Evolutionary conservation across 2,113 vertebrate genomes (phyloP).

Genomic region (Brachyhypopomus occidentalis): DNA sequence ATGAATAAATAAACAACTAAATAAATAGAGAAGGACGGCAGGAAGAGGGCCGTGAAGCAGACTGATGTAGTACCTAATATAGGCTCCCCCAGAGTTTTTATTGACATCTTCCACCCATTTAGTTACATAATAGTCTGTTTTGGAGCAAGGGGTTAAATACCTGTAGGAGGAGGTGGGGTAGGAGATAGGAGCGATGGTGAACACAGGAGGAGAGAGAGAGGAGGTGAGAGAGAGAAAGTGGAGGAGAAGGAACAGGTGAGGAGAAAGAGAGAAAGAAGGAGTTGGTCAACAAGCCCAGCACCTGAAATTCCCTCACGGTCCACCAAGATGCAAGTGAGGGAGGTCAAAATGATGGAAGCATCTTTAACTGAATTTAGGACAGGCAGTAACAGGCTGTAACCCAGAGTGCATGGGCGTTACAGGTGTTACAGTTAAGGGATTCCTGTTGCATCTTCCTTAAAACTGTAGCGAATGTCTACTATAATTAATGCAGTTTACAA

Average conservation of each 20-base stretch:
- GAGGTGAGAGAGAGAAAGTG: slow-evolving; percentile 50
- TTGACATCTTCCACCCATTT: slow-evolving; percentile 99
- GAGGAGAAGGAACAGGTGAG: slow-evolving; percentile 61
- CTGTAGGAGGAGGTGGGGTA: slow-evolving; percentile 82
- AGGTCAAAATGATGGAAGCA: not conserved
- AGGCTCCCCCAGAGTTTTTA: slow-evolving; percentile 99
- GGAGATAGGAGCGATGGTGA: slow-evolving; percentile 77
- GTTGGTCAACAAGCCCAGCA: slow-evolving; percentile 91
- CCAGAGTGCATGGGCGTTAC: not conserved
- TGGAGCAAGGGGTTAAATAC: slow-evolving; percentile 99
- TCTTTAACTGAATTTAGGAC: no score
- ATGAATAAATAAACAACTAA: slow-evolving; percentile 48
- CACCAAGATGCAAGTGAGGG: slow-evolving; percentile 82
- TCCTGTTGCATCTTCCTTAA: no score
- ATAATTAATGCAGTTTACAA: no score
- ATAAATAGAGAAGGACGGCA: slow-evolving; percentile 25
- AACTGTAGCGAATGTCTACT: no score
- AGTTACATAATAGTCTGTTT: slow-evolving; percentile 99
- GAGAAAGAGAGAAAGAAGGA: slow-evolving; percentile 67
- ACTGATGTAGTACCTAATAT: slow-evolving; percentile 95
- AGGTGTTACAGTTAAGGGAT: no score
- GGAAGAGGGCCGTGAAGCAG: slow-evolving; percentile 75
- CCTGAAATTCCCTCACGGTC: slow-evolving; percentile 77
- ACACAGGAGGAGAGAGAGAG: slow-evolving; percentile 72
- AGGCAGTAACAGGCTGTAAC: not conserved